Evolutionary conservation across 1,140 invertebrate genomes (phyloP), one percentile per base, ranked within the genome.

Genomic region (Adoxophyes honmai): DNA sequence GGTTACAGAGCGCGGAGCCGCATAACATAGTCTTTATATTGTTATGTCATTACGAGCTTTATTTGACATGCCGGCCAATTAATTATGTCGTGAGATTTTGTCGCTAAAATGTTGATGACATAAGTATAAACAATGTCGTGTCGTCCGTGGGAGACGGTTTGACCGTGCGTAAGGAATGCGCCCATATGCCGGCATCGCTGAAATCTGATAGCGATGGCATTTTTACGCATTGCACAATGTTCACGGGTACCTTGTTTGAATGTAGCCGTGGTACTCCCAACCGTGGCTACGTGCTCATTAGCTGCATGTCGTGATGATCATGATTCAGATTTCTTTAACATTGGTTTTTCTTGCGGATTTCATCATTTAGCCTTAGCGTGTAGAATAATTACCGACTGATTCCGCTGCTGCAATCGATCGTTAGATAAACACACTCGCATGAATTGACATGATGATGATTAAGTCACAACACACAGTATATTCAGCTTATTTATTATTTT

Each of bases 61-160:
- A 28, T 48, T 48, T 48, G 21, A 48, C 42, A 48, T 48, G 21
- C 42, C 11, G 42, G n/a, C 42, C 28, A 48, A 48, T 48, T 48
- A 48, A 48, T 48, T 48, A 48, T 48, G 21, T 10, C 42, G 42
- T 48, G 42, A n/a, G 42, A 48, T 10, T 33, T 9, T 28, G 42
- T 33, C 42, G 18, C 42, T 28, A 11, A 48, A 48, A 48, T 48
- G 42, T 14, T 48, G 42, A 48, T 48, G 42, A 48, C 28, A 48
- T 48, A 48, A 48, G 42, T 48, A 18, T 48, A 48, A 48, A 48
- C 21, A 48, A 48, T 33, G 10, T 33, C 11, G 42, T 48, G 11
- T 48, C 42, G 21, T 48, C 48, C 71, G 70, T 75, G 76, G 68
- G 74, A 81, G 73, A 54, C 51, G 48, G 54, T 66, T 67, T 66